Evolutionary conservation across 2,113 vertebrate genomes (phyloP).

Genomic region (Regulus satrapa): DNA sequence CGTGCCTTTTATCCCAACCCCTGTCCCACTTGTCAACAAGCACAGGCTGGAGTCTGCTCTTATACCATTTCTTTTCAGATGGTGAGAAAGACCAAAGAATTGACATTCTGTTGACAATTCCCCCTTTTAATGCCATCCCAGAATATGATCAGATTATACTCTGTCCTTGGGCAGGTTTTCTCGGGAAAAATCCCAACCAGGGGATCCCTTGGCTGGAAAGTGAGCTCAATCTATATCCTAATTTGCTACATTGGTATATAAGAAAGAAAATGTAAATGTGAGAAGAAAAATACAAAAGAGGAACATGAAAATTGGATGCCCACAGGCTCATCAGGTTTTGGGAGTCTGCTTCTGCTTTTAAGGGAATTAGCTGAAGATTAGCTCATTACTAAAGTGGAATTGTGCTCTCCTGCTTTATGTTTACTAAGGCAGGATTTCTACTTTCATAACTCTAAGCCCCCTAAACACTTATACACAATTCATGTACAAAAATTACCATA

Average conservation of each 20-base stretch:
- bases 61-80: neutral
- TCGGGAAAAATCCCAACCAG: neutral
- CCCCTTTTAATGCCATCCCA: neutral
- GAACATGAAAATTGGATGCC: slow-evolving; percentile 15
- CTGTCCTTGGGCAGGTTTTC: neutral
- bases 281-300: neutral
- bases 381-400: neutral
- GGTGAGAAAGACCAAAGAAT: slow-evolving; percentile 27
- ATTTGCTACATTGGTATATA: neutral
- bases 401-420: neutral
- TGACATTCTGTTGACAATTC: slow-evolving; percentile 30
- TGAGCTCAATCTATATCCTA: neutral
- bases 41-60: slow-evolving; percentile 25
- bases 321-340: neutral
- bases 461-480: neutral
- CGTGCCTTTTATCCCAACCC: slow-evolving; percentile 1
- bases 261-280: neutral
- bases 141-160: neutral
- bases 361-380: slow-evolving; percentile 25
- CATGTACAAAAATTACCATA: neutral
- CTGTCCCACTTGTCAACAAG: neutral
- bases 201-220: neutral
- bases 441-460: neutral
- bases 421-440: neutral
- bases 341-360: neutral